Evolutionary conservation across 2,797 vertebrate species (phyloP), one percentile per base, ranked within the genome.

Genomic region (Semaprochilodus insignis): DNA sequence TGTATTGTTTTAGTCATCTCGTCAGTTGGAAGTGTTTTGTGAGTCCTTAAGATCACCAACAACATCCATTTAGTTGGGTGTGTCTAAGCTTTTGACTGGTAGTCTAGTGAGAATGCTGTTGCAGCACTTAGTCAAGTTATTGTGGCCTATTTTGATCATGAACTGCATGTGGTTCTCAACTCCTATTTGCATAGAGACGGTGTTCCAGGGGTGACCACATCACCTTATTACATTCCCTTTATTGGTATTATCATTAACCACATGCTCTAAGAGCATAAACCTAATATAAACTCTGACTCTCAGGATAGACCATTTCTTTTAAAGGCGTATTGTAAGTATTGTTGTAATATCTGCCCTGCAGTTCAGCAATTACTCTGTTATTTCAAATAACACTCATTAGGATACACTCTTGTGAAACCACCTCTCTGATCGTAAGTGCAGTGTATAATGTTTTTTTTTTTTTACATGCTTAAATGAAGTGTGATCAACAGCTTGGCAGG

Each of bases 401-500:
- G 16, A 27, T 15, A 16, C 16, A 15, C 62, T 31, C 62, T 16
- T 34, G 63, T 31, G 62, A 63, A 25, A 10, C 23, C n/a, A 1
- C 13, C 19, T 62, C 63, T 34, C 63, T 66, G 27, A 36, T 66
- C 63, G 17, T 19, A 31, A 65, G 62, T 65, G 62, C 62, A 17
- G 25, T 31, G 62, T 31, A 65, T 65, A 27, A 63, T 63, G 6
- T 44, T 11, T 48, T 48, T 48, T 48, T 48, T 48, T 31, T 65
- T 66, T 36, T 34, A 31, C 16, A 17, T 65, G 25, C 62, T 34
- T 66, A 66, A 66, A 66, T 66, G 63, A 57, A 23, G 40, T 40
- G 15, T 54, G 27, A 52, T 66, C 63, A 78, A 65, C 44, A 52
- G 40, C 52, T 78, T 78, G 48, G 73, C 76, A 48, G 25, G 34